Base-by-base conservation (phyloP, 2,888 invertebrate genomes). In the Baccha elongata region DNA sequence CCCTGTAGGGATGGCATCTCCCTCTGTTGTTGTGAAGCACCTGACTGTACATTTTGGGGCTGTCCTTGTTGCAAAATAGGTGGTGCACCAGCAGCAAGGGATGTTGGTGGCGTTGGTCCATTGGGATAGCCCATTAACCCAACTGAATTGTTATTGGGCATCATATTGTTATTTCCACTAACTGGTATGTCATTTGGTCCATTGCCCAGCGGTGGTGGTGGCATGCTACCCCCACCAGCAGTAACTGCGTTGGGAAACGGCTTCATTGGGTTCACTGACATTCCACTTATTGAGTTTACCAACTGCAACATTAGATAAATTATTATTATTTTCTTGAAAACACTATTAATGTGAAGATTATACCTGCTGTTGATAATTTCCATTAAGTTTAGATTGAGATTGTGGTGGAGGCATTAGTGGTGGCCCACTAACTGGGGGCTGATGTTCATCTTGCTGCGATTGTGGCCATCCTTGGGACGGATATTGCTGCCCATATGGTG, bases 321-420 rank as follows among this genome's bases (percentile, higher is more conserved):
- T 3, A 6, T 13, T n/a, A 23, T 0, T 21, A 42, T 13, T n/a
- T 17, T 23, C 19, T 46, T 23, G 7, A 35, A 21, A 11, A 10
- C 1, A 21, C 10, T 15, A 53, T 13, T 23, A 10, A 21, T 35
- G 1, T 19, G 15, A 8, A 40, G 1, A 58, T 65, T 75, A 85
- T 85, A 90, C 90, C 87, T 90, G 90, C 87, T 90, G 89, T 71
- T 89, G 90, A 86, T 89, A 89, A 76, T 90, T 90, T 62, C 90
- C 90, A 87, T 90, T 90, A 13, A 90, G 85, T 75, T 87, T 86
- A 44, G 86, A 84, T 62, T 87, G 88, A 32, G 87, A 86, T 60
- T 80, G 84, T 26, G 79, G 69, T 29, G 80, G 83, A 52, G 88
- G 88, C 67, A 87, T 87, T 53, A 86, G 85, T 52, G 87, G 81